Conservation (phyloP, 2,888 invertebrate genomes). For the Tortrix viridana region DNA sequence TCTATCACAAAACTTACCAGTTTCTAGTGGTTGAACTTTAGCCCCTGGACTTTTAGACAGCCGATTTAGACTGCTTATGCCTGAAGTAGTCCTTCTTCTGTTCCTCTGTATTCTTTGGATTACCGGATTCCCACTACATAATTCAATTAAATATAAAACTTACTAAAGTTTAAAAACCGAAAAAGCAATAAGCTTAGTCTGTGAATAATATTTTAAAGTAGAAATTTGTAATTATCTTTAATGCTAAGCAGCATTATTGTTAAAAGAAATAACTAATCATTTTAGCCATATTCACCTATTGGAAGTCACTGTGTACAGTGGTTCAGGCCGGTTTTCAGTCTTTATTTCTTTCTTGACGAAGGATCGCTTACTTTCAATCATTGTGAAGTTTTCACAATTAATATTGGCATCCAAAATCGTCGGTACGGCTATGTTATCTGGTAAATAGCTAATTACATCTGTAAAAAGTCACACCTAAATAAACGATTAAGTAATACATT, state of each 20-base stretch:
- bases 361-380: slow-evolving; percentile 69
- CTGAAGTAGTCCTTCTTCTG: slow-evolving; percentile 58
- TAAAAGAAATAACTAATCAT: neutral
- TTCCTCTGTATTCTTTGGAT: slow-evolving; percentile 69
- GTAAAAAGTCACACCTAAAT: slow-evolving; percentile 40
- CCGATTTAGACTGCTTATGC: slow-evolving; percentile 65
- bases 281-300: slow-evolving; percentile 58
- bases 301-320: slow-evolving; percentile 70
- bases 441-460: slow-evolving; percentile 54
- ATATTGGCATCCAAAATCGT: slow-evolving; percentile 57
- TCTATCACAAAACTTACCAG: slow-evolving; percentile 48
- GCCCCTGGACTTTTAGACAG: slow-evolving; percentile 57
- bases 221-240: neutral
- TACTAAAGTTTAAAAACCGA: neutral
- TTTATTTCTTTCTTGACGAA: slow-evolving; percentile 64
- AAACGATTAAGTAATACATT: neutral
- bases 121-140: slow-evolving; percentile 63
- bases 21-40: slow-evolving; percentile 56
- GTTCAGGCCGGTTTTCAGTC: slow-evolving; percentile 60
- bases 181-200: slow-evolving; percentile 3
- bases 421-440: slow-evolving; percentile 53
- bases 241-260: neutral
- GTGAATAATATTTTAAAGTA: neutral
- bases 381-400: slow-evolving; percentile 56
- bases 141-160: slow-evolving; percentile 4